Percentiles rank a stretch among this genome's conserved stretches.
Evolutionary conservation across 2,113 vertebrate genomes (phyloP).

Genomic region (rat (Rattus norvegicus)): DNA sequence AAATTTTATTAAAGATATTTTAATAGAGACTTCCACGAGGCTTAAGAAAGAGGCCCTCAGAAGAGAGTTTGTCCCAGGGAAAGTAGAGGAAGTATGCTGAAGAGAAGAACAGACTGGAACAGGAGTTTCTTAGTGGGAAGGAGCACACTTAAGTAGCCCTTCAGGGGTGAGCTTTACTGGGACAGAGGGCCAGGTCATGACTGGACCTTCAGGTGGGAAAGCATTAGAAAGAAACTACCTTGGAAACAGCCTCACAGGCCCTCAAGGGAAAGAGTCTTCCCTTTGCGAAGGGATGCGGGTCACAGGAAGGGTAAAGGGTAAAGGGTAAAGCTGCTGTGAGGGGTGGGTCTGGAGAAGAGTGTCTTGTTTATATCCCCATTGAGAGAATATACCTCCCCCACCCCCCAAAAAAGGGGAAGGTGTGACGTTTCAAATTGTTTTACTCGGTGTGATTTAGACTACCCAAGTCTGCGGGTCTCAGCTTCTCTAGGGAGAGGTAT

Average conservation of each 20-base stretch:
- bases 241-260: not conserved
- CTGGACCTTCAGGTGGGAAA: not conserved
- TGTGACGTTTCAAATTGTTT: not conserved
- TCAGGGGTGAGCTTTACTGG: not conserved
- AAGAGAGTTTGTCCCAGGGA: not conserved
- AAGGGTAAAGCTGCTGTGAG: not conserved
- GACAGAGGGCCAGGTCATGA: not conserved
- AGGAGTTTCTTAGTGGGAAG: not conserved
- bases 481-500: not conserved
- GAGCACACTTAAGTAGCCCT: not conserved
- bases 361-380: too few species aligned
- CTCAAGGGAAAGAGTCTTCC: not conserved
- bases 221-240: not conserved
- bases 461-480: too few species aligned
- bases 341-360: not conserved
- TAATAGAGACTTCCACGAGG: not conserved
- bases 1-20: too few species aligned
- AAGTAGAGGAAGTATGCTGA: not conserved
- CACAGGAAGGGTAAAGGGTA: not conserved
- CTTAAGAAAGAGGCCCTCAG: not conserved
- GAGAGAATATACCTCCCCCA: not conserved
- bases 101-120: not conserved
- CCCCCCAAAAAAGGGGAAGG: not conserved
- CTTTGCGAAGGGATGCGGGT: not conserved
- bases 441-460: not conserved